Evolutionary conservation across 2,113 vertebrate species (phyloP).

Genomic region (Rhynchomys soricoides): DNA sequence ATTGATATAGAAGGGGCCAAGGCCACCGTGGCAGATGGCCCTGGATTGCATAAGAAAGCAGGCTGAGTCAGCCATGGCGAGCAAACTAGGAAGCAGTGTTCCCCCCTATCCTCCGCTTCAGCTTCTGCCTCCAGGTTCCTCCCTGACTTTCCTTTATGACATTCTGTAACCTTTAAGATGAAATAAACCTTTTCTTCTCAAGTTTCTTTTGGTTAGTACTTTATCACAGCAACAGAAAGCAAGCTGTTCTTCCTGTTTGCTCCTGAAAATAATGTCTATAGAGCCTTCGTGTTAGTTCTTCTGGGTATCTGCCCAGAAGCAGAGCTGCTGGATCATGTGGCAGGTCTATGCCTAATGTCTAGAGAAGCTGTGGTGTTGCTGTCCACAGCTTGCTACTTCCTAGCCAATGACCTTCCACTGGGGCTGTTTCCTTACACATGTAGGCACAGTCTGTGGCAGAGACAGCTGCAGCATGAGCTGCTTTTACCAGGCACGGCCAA

Average conservation of each 20-base stretch:
- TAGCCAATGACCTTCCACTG: background rate
- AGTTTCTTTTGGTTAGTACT: background rate
- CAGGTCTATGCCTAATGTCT: background rate
- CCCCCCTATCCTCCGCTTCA: background rate
- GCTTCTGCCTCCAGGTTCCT: background rate
- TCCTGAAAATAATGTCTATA: background rate
- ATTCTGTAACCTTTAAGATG: background rate
- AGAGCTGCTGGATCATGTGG: fast-evolving
- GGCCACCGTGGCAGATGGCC: background rate
- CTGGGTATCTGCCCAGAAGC: background rate
- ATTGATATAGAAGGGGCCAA: background rate
- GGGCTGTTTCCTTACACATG: background rate
- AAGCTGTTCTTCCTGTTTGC: background rate
- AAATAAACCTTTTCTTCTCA: background rate
- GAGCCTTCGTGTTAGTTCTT: background rate
- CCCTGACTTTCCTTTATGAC: too few species aligned
- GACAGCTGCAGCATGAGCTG: background rate
- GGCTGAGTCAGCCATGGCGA: background rate
- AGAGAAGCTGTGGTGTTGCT: background rate
- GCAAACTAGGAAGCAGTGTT: background rate
- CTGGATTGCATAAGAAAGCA: background rate
- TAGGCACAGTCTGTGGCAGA: fast-evolving
- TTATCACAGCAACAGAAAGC: background rate
- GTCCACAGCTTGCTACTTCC: background rate
- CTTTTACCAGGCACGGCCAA: background rate